Conservation (phyloP, 2,888 invertebrate species). For the Hartigia nigra region DNA sequence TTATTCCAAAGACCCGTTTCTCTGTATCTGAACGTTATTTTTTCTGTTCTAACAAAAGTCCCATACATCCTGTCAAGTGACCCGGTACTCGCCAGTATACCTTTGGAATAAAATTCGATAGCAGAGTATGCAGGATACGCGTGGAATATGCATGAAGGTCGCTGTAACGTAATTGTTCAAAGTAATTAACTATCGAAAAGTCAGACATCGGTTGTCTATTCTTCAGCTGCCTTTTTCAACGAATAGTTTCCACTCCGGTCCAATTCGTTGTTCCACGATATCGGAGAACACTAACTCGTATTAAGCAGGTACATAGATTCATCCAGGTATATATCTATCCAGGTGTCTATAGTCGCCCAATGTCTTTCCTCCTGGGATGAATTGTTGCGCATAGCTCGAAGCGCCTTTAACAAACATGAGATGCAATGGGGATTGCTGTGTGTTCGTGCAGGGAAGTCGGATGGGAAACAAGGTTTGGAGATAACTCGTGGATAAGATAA, state of each 20-base stretch:
- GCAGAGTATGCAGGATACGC: background rate
- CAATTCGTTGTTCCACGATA: conserved; percentile 27
- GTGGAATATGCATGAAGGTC: background rate
- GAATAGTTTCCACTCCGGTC: background rate
- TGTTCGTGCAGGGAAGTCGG: conserved; percentile 14
- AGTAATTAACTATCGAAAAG: background rate
- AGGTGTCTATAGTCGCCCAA: background rate
- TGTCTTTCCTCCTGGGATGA: background rate
- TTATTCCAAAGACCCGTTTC: background rate
- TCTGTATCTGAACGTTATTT: background rate
- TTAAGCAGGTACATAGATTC: conserved; percentile 15
- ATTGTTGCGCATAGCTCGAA: conserved; percentile 11
- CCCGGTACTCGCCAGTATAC: background rate
- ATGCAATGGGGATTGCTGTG: conserved; percentile 26
- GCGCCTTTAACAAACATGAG: conserved; percentile 44
- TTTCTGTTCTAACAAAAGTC: background rate
- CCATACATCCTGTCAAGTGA: background rate
- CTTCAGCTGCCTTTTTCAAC: background rate
- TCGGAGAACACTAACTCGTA: conserved; percentile 36
- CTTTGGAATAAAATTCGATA: background rate
- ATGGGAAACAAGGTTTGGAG: conserved; percentile 29
- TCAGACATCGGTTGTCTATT: background rate
- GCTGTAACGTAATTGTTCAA: background rate
- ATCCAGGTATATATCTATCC: background rate
- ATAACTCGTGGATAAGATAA: conserved; percentile 26